Evolutionary conservation across 2,888 invertebrate species (phyloP).

Genomic region (Macroteleia sp.): DNA sequence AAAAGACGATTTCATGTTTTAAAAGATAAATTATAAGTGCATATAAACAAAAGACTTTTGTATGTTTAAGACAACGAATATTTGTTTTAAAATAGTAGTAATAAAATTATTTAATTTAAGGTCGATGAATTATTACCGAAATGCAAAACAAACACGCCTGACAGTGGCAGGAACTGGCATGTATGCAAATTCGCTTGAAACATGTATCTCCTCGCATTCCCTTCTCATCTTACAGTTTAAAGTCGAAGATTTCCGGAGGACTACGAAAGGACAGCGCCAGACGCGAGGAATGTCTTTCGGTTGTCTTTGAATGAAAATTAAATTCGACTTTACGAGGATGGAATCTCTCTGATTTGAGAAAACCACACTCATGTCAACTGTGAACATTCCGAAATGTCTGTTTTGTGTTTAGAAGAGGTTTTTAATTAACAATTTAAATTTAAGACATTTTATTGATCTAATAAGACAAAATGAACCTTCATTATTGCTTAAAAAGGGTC

Average conservation of each 20-base stretch:
- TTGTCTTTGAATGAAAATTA: constrained; percentile 54
- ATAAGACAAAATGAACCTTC: too few species aligned
- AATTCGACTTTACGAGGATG: constrained; percentile 27
- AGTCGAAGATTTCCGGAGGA: constrained; percentile 51
- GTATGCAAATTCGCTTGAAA: constrained; percentile 40
- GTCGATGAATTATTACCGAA: too few species aligned
- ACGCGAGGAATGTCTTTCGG: constrained; percentile 47
- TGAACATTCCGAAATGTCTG: constrained; percentile 16
- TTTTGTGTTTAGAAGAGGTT: constrained; percentile 32
- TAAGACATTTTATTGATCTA: too few species aligned
- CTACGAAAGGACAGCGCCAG: constrained; percentile 41
- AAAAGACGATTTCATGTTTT: too few species aligned
- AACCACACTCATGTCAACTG: too few species aligned
- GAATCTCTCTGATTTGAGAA: constrained; percentile 39
- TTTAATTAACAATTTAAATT: constrained; percentile 30
- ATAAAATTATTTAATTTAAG: too few species aligned
- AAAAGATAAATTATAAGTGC: too few species aligned
- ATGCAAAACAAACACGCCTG: neutral
- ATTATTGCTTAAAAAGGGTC: too few species aligned
- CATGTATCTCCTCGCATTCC: constrained; percentile 30
- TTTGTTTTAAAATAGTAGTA: too few species aligned
- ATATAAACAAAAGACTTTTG: too few species aligned
- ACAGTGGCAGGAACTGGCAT: constrained; percentile 25
- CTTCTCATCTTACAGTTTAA: constrained; percentile 43
- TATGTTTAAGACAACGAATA: too few species aligned